A percentile compares a stretch with the other conserved stretches of the same genome.
phyloP scores from a whole-genome alignment of 2,113 vertebrate species.

The Aptenodytes patagonicus region DNA sequence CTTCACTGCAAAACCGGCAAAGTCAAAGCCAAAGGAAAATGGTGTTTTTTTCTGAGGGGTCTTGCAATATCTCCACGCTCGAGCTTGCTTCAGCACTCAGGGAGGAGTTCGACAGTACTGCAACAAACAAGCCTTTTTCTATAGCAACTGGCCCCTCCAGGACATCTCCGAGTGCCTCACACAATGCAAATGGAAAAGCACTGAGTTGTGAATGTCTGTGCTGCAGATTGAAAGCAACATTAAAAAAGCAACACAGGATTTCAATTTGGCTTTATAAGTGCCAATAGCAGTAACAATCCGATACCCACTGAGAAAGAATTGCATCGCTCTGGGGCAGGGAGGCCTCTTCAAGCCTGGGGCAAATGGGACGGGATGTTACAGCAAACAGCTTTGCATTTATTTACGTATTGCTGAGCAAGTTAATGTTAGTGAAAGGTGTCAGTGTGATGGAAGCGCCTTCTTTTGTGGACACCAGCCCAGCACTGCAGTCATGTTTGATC shows the following conservation, averaged over 20 bases:
- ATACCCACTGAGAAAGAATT: neutral
- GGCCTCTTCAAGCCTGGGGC: neutral
- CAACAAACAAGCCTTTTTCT: neutral
- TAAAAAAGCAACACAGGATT: neutral
- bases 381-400: neutral
- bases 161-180: neutral
- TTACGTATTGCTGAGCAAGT: neutral
- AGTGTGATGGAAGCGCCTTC: neutral
- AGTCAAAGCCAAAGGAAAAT: neutral
- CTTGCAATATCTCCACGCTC: neutral
- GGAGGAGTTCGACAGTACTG: neutral
- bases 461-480: neutral
- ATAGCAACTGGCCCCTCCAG: neutral
- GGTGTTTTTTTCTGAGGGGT: neutral
- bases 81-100: neutral
- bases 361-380: rapidly evolving
- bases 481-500: neutral
- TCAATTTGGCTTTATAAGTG: neutral
- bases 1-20: neutral
- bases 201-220: neutral
- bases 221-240: neutral
- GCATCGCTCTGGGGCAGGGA: neutral
- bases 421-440: neutral
- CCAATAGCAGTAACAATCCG: neutral
- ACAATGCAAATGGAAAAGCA: neutral